These are phyloP conservation scores for Hemicordylus capensis DNA, from an alignment of 2,113 vertebrate species.

Conservation along the genomic window DNA sequence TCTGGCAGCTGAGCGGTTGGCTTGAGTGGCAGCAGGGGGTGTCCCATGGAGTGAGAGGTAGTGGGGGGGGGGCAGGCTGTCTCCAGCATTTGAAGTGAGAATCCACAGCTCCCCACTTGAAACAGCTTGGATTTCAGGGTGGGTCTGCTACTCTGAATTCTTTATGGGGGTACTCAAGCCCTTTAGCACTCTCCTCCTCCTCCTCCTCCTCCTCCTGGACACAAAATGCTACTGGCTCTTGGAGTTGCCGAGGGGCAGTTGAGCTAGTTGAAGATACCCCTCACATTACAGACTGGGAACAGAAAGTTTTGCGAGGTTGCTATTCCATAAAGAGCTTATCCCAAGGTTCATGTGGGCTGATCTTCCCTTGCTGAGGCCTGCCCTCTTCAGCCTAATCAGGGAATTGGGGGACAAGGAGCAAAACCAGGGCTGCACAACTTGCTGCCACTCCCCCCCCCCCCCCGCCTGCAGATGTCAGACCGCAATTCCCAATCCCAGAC, in stretches of 20 bases:
- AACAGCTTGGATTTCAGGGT: slow-evolving; percentile 21
- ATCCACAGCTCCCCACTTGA: slow-evolving; percentile 10
- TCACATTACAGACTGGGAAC: not conserved
- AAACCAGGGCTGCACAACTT: too few relatives aligned
- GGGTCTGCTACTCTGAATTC: slow-evolving; percentile 17
- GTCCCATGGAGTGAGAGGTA: not conserved
- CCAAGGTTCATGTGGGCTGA: not conserved
- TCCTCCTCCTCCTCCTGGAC: too few relatives aligned
- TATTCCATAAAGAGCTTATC: not conserved
- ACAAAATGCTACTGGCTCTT: not conserved
- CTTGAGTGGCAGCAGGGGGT: slow-evolving; percentile 1
- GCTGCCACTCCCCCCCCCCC: too few relatives aligned
- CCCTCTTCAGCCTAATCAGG: not conserved
- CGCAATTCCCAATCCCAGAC: too few relatives aligned
- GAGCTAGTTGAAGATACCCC: not conserved
- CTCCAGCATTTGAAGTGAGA: slow-evolving; percentile 2
- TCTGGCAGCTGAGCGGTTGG: slow-evolving; percentile 17
- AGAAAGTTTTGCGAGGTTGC: not conserved
- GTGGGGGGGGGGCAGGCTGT: not conserved
- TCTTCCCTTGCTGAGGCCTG: not conserved
- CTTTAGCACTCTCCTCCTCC: not conserved
- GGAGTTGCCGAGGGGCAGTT: not conserved
- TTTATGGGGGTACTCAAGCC: not conserved
- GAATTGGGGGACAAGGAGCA: not conserved
- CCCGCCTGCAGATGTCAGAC: too few relatives aligned